A percentile compares a stretch with the other conserved stretches of the same genome.
Conservation (phyloP, 2,797 vertebrate genomes). For the Intellagama lesueurii region DNA sequence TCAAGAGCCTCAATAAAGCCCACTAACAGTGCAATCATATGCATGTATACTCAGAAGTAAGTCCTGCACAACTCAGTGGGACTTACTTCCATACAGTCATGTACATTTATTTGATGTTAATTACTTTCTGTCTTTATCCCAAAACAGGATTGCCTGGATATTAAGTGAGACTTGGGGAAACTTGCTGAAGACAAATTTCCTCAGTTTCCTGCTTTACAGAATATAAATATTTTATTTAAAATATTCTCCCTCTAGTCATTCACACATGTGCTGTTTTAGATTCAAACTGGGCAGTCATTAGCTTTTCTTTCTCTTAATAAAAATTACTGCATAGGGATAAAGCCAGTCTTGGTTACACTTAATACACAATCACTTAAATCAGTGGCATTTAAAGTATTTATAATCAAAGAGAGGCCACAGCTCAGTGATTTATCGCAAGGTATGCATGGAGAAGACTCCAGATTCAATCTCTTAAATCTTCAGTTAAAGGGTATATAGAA, state of each 20-base stretch:
- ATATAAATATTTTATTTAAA: not conserved
- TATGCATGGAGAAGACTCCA: not conserved
- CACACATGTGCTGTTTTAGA: not conserved
- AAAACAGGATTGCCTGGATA: not conserved
- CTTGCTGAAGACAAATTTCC: not conserved
- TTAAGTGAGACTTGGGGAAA: not conserved
- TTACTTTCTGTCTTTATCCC: too few relatives aligned
- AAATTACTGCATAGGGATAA: not conserved
- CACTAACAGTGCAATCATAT: not conserved
- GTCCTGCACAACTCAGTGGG: not conserved
- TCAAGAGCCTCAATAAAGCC: not conserved
- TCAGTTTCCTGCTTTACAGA: not conserved
- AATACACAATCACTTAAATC: not conserved
- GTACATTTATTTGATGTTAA: too few relatives aligned
- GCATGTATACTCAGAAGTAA: not conserved
- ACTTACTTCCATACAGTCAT: not conserved
- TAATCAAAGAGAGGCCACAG: not conserved
- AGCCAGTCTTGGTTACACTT: not conserved
- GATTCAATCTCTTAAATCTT: not conserved
- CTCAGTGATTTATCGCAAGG: not conserved
- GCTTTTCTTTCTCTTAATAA: not conserved
- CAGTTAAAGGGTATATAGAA: not conserved
- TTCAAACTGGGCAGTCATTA: not conserved
- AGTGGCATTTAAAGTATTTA: not conserved
- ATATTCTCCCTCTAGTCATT: not conserved